Percentiles rank a stretch among this genome's conserved stretches.
phyloP scores from a whole-genome alignment of 30 jellyfish, hydroid and myxozoan species.

The Turritopsis rubra region DNA sequence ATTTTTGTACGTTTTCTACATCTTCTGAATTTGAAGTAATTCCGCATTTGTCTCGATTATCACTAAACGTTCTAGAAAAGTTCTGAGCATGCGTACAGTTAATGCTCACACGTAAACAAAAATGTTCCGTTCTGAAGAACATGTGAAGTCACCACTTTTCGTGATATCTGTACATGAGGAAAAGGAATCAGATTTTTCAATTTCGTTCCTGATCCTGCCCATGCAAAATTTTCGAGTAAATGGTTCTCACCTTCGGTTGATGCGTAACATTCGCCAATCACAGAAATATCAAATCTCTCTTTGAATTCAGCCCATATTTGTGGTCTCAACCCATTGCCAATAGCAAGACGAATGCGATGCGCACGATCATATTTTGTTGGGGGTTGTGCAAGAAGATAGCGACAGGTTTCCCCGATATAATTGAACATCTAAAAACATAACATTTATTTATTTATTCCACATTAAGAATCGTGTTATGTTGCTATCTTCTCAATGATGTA shows the following conservation, averaged over 20 bases:
- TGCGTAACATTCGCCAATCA: conserved; percentile 91
- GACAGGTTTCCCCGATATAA: conserved; percentile 96
- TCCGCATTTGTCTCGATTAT: too few relatives aligned
- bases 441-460: not conserved
- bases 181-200: too few relatives aligned
- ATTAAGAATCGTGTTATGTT: not conserved
- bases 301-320: conserved; percentile 88
- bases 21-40: too few relatives aligned
- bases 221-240: not conserved
- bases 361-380: conserved; percentile 39
- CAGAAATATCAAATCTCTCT: conserved; percentile 65
- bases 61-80: too few relatives aligned
- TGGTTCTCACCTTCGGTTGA: conserved; percentile 67
- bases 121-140: too few relatives aligned
- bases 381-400: conserved; percentile 87
- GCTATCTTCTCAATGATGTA: too few relatives aligned
- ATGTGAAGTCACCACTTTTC: too few relatives aligned
- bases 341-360: conserved; percentile 56
- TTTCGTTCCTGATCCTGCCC: not conserved
- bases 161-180: too few relatives aligned
- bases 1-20: too few relatives aligned
- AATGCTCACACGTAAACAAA: too few relatives aligned
- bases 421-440: conserved; percentile 25
- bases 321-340: conserved; percentile 95
- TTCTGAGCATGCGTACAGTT: too few relatives aligned